Evolutionary conservation across 1,140 invertebrate genomes (phyloP), one percentile per base, ranked within the genome.

Genomic region (Pentalonia nigronervosa): DNA sequence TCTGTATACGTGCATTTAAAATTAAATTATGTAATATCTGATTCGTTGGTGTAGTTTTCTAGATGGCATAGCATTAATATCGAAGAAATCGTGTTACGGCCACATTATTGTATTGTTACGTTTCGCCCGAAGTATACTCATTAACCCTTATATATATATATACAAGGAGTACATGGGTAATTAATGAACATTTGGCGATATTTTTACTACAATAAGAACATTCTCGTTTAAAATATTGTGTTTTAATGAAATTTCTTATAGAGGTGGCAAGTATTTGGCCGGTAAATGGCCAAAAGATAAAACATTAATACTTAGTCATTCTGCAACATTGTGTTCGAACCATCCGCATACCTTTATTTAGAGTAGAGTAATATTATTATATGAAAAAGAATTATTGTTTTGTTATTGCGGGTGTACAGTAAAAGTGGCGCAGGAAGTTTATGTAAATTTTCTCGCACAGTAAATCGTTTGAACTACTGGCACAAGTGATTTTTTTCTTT

Each of bases 41-140:
- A 88, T 48, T 88, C 34, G 45, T 88, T 48, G 30, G 47, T 7
- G 47, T n/a, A n/a, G 30, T n/a, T 14, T n/a, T 76, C 60, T 76
- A 17, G 60, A 76, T 1, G 47, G 45, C 17, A 47, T 48, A 48
- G n/a, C 30, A 47, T 17, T 87, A 87, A 87, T 87, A 48, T 87
- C 45, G 41, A n/a, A 87, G 25, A 87, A 87, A 87, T 87, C 45
- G 86, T 88, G 86, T 88, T 34, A 20, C 86, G 86, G 11, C 45
- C 25, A 88, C 86, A 48, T 84, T 84, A 84, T 84, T 41, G 41
- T 84, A 84, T n/a, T 14, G 30, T 84, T 25, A 84, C 36, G 41
- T 84, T 84, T 84, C 14, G n/a, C 60, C 14, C 60, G n/a, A 76
- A 14, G n/a, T 76, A 76, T 76, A 17, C 60, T 76, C 60, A 76